phyloP scores from a whole-genome alignment of 2,113 vertebrate species.

The Tragelaphus buxtoni region DNA sequence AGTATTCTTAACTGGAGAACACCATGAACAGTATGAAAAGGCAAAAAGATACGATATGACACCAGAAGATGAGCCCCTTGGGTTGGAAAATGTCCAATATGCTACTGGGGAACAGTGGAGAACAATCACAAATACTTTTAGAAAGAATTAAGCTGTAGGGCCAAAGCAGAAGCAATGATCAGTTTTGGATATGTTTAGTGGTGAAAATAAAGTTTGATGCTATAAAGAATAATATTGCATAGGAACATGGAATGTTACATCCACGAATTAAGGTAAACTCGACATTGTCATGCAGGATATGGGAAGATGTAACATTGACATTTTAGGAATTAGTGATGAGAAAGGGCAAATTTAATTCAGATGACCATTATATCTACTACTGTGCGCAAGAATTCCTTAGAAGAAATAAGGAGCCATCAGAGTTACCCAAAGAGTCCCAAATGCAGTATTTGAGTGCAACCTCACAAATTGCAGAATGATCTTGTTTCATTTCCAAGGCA shows the following conservation, averaged over 20 bases:
- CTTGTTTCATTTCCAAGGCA: not conserved
- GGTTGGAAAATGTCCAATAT: not conserved
- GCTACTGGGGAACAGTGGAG: not conserved
- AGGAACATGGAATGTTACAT: rapidly evolving
- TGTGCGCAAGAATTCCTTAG: not conserved
- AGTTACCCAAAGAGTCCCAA: not conserved
- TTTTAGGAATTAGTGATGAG: not conserved
- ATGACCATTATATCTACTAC: not conserved
- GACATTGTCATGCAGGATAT: not conserved
- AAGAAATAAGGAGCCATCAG: not conserved
- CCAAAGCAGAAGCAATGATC: not conserved
- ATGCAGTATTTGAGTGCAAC: not conserved
- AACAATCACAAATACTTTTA: not conserved
- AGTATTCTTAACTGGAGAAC: not conserved
- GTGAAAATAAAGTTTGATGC: not conserved
- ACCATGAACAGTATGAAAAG: not conserved
- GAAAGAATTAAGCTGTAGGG: not conserved
- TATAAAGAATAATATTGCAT: not conserved
- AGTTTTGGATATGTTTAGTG: not conserved
- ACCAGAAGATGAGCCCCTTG: not conserved
- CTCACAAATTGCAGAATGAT: not conserved
- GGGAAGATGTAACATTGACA: not conserved
- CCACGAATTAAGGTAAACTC: not conserved
- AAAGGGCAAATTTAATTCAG: not conserved
- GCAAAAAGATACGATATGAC: not conserved